Evolutionary conservation across 2,888 invertebrate genomes (phyloP), one percentile per base, ranked within the genome.

Genomic region (Epistrophella euchroma): DNA sequence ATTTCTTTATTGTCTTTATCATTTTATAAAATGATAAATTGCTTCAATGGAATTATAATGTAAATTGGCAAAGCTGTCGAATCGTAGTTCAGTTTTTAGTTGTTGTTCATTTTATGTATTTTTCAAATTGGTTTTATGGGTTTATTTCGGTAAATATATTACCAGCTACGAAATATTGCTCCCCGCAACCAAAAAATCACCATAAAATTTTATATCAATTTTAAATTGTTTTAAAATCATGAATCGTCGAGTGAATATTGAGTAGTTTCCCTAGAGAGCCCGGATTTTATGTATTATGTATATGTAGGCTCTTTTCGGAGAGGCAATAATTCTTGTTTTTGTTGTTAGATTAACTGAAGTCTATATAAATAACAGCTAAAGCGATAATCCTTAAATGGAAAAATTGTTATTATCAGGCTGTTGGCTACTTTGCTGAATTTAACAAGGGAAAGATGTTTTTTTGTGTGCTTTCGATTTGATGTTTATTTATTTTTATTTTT

Each of bases 311-410:
- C 28, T 32, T 55, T 60, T 60, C 5, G 15, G 37, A 5, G 15
- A n/a, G 40, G 32, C 56, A 40, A 60, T 40, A 22, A 40, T 37
- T 37, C 4, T 40, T 40, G 3, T 22, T 40, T 25, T 58, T 13
- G 25, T 40, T 2, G 13, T 52, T 35, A 43, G 35, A 43, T 43
- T 28, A 43, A 25, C 43, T 11, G 28, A n/a, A 45, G 62, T 45
- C 62, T 43, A 43, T 58, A 58, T 43, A 62, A 43, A 58, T 62
- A 62, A 43, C 2, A 45, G 62, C 62, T 28, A 22, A 43, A 17
- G 62, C 28, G 62, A 62, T 62, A 62, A 62, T 62, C 43, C 43
- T 25, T 43, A 62, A 62, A 62, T 43, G 62, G 43, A 62, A 43
- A 62, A 62, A 62, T 45, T 62, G 62, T 28, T 62, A 28, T 43